Conservation (phyloP, 2,113 vertebrate genomes). For the Rhodinocichla rosea region DNA sequence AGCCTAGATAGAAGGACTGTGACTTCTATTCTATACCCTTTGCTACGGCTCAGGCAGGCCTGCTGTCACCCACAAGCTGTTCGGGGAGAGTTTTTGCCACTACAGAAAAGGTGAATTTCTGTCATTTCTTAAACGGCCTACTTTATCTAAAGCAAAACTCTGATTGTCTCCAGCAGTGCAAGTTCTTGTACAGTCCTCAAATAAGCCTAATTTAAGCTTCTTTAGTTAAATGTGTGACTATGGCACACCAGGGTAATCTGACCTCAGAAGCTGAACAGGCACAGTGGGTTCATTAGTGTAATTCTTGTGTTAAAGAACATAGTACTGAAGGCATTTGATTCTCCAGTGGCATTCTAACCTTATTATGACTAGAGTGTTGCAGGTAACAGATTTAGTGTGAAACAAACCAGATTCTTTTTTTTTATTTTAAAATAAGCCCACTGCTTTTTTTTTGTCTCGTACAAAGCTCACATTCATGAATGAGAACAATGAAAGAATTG, state of each 20-base stretch:
- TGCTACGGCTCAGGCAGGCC: conserved; percentile 93
- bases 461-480: background rate
- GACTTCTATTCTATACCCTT: conserved; percentile 88
- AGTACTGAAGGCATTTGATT: background rate
- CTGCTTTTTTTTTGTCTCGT: background rate
- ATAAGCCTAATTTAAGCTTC: background rate
- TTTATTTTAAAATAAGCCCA: background rate
- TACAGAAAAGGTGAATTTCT: conserved; percentile 91
- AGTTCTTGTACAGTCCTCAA: background rate
- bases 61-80: conserved; percentile 99
- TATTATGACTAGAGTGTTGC: background rate
- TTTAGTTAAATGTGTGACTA: background rate
- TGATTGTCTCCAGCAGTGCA: background rate
- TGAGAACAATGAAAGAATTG: background rate
- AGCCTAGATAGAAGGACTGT: conserved; percentile 94
- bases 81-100: conserved; percentile 93
- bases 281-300: background rate
- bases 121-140: background rate
- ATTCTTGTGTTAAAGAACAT: background rate
- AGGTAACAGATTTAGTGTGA: background rate
- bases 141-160: background rate
- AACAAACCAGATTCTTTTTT: background rate
- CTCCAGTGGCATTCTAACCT: background rate
- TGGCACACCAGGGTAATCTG: background rate
- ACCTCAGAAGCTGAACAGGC: background rate